phyloP scores from a whole-genome alignment of 2,113 vertebrate genomes.

The Psilopogon haemacephalus region DNA sequence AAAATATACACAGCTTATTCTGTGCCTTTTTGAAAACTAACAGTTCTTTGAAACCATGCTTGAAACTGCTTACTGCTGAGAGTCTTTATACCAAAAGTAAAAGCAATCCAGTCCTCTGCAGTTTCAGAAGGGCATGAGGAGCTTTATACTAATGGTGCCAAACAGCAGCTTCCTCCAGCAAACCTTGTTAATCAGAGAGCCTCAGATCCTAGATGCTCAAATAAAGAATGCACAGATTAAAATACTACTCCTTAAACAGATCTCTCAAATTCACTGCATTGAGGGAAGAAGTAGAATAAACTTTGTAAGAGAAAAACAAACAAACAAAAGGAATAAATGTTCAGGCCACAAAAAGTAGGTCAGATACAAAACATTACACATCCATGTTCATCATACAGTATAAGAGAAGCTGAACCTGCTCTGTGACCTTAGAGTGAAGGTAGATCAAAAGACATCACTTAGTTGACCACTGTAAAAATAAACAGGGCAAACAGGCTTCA shows the following conservation, averaged over 20 bases:
- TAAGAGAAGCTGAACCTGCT: not conserved
- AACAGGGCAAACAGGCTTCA: not conserved
- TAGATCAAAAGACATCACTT: not conserved
- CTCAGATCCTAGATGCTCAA: not conserved
- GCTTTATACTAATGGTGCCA: not conserved
- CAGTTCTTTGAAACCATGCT: not conserved
- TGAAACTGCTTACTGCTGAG: not conserved
- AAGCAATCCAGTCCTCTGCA: accelerated
- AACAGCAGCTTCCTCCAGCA: accelerated
- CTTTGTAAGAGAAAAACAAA: not conserved
- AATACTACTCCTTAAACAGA: not conserved
- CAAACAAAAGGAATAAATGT: not conserved
- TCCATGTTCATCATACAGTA: not conserved
- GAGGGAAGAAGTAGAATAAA: not conserved
- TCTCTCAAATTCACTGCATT: not conserved
- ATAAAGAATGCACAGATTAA: not conserved
- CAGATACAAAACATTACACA: not conserved
- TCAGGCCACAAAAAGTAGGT: not conserved
- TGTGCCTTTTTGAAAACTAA: not conserved
- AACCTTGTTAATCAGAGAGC: not conserved
- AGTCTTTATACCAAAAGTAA: not conserved
- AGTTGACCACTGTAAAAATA: not conserved
- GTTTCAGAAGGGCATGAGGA: not conserved
- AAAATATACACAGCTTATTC: not conserved
- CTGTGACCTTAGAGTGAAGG: not conserved